Conservation (phyloP, 2,888 invertebrate species). For the Eutolmus rufibarbis region DNA sequence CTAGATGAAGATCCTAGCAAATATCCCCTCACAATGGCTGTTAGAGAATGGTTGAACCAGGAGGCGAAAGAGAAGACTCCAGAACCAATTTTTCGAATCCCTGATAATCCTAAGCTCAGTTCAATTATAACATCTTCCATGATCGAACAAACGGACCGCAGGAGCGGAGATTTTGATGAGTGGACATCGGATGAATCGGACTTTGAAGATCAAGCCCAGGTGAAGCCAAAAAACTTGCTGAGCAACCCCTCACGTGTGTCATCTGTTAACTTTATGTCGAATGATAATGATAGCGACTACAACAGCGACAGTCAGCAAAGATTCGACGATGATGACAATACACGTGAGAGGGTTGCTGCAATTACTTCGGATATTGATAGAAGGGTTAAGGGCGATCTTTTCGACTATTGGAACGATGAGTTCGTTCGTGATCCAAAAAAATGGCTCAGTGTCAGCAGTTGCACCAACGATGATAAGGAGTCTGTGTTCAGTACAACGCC, state of each 20-base stretch:
- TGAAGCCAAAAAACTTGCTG: slow-evolving; percentile 65
- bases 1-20: neutral
- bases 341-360: slow-evolving; percentile 49
- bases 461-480: neutral
- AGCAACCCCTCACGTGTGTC: slow-evolving; percentile 67
- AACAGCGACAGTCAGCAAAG: slow-evolving; percentile 45
- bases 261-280: slow-evolving; percentile 57
- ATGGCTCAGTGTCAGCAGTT: slow-evolving; percentile 29
- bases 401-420: slow-evolving; percentile 47
- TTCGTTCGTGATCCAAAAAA: slow-evolving; percentile 45
- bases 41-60: slow-evolving; percentile 68
- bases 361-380: slow-evolving; percentile 26
- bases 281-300: slow-evolving; percentile 35
- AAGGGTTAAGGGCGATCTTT: neutral
- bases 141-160: slow-evolving; percentile 32
- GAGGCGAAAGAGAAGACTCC: slow-evolving; percentile 57
- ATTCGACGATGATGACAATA: slow-evolving; percentile 44
- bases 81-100: slow-evolving; percentile 51
- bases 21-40: slow-evolving; percentile 68
- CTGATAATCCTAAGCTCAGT: slow-evolving; percentile 44
- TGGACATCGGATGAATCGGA: slow-evolving; percentile 13
- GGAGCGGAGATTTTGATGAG: slow-evolving; percentile 3
- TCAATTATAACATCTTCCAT: slow-evolving; percentile 38
- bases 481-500: slow-evolving; percentile 10
- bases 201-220: slow-evolving; percentile 37